Conservation (phyloP, 1,140 invertebrate genomes). For the Zaprionus ghesquierei region DNA sequence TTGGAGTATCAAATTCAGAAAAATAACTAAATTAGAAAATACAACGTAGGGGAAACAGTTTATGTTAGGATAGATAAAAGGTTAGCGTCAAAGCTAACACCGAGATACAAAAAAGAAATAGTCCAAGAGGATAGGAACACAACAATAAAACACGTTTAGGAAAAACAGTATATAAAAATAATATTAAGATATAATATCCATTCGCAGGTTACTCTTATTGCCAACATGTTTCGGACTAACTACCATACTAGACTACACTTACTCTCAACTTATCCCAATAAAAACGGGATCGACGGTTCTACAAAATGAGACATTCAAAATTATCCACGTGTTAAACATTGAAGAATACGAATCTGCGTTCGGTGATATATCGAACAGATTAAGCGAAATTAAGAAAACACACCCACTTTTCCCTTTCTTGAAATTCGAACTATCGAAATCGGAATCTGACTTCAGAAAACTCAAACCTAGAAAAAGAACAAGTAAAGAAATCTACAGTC, state of each 20-base stretch:
- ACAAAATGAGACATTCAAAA: neutral
- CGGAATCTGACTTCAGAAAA: neutral
- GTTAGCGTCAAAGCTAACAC: slow-evolving; percentile 8
- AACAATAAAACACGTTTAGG: neutral
- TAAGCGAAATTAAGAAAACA: neutral
- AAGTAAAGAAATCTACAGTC: no score
- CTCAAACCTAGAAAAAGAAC: neutral
- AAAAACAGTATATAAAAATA: slow-evolving; percentile 6
- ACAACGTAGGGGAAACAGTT: neutral
- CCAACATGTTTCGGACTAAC: no score
- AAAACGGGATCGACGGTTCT: no score
- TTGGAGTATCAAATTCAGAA: neutral
- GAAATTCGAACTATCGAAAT: neutral
- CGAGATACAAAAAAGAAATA: slow-evolving; percentile 25
- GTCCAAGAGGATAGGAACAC: neutral
- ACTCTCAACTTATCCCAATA: neutral
- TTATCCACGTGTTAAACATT: neutral
- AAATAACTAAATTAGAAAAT: neutral
- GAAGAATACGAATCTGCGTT: neutral
- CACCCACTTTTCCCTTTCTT: neutral
- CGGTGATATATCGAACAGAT: neutral
- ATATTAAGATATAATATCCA: neutral
- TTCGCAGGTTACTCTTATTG: no score
- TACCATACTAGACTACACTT: neutral
- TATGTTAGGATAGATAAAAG: slow-evolving; percentile 15